Evolutionary conservation across 2,888 invertebrate species (phyloP).

Genomic region (Oscheius sp.): DNA sequence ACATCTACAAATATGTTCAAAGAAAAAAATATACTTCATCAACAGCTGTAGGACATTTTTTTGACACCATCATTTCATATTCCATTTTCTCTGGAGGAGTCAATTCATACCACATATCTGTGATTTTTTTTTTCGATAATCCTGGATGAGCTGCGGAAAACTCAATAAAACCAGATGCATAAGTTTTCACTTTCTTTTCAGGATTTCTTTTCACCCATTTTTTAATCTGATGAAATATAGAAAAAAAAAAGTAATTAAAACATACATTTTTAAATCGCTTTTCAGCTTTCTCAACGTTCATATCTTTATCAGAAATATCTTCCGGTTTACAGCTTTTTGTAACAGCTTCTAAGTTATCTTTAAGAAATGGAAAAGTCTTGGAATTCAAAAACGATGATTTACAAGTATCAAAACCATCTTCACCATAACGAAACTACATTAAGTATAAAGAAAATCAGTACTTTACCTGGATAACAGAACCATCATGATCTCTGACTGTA

Average conservation of each 20-base stretch:
- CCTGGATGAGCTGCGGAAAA: conserved; percentile 42
- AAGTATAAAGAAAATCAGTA: background rate
- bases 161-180: conserved; percentile 51
- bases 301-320: conserved; percentile 71
- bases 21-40: conserved; percentile 44
- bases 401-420: conserved; percentile 84
- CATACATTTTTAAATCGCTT: conserved; percentile 74
- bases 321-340: conserved; percentile 51
- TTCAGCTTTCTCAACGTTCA: conserved; percentile 72
- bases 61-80: conserved; percentile 35
- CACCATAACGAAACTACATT: conserved; percentile 84
- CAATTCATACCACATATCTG: conserved; percentile 57
- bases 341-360: conserved; percentile 77
- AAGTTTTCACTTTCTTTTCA: conserved; percentile 35
- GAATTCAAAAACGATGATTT: conserved; percentile 85
- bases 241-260: background rate
- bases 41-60: conserved; percentile 53
- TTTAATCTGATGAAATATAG: conserved; percentile 23
- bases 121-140: conserved; percentile 31
- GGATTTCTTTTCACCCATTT: conserved; percentile 45
- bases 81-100: conserved; percentile 39
- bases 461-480: conserved; percentile 87
- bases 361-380: conserved; percentile 82
- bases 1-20: conserved; percentile 63
- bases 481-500: conserved; percentile 93